Evolutionary conservation across 2,797 vertebrate species (phyloP), one percentile per base, ranked within the genome.

Genomic region (Cyclura pinguis): DNA sequence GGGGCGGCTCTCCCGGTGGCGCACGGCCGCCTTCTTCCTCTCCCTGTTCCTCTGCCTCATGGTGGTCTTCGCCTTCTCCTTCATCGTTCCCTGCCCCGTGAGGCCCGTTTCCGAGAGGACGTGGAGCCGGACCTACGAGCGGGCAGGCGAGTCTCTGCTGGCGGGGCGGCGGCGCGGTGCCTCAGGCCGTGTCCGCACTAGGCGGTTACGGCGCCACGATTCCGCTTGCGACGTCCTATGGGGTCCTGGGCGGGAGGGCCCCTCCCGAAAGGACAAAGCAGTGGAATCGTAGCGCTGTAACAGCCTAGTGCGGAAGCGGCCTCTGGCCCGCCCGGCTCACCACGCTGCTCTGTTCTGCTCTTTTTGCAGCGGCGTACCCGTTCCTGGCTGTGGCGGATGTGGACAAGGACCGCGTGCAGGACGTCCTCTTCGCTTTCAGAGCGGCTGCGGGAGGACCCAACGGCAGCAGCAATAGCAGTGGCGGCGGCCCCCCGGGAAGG

Each of bases 1-100:
- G 97, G 97, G 96, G 55, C 98, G 96, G 47, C 94, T 98, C 73
- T 98, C 98, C 2, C 97, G 97, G 0, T 98, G 98, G 98, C 97
- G 98, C 64, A 98, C 98, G 0, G 98, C 97, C 0, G 97, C 97
- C 18, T 99, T 99, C 95, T 99, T 99, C 93, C 85, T 98, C 72
- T 98, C 98, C 0, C 91, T 99, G 18, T 99, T 99, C 87, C 84
- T 98, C 85, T 99, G 98, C 94, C 98, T 99, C 52, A 95, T 96
- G 1, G 97, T 98, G 12, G 98, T 99, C 62, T 99, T 99, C 86
- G 98, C 98, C 89, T 98, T 99, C 96, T 99, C 99, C 0, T 99
- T 99, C 91, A 96, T 99, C 96, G 97, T 99, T 93, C 98, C 98
- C 0, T 99, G 99, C 94, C 99, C 99, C 0, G 98, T 98, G 67